Evolutionary conservation across 2,113 vertebrate species (phyloP).

Genomic region (Heliornis fulica): DNA sequence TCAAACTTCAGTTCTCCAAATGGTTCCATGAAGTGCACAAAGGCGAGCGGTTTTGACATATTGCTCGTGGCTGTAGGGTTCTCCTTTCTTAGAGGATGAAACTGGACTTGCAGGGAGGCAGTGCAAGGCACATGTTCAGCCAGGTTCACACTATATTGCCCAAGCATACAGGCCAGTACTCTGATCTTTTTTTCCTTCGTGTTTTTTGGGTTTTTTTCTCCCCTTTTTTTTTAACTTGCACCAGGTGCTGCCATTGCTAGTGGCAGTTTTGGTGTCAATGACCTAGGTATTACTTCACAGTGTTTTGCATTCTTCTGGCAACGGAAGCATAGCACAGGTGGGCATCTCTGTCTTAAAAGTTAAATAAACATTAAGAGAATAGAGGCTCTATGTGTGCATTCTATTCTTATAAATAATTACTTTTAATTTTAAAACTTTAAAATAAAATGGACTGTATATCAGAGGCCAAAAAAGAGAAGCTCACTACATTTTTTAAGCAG

Average conservation of each 20-base stretch:
- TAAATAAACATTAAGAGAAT: background rate
- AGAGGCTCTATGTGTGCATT: background rate
- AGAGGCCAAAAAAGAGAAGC: background rate
- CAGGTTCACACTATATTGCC: background rate
- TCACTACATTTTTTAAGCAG: background rate
- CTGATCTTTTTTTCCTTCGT: background rate
- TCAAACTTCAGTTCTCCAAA: background rate
- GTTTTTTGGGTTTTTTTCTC: too few relatives aligned
- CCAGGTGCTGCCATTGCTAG: background rate
- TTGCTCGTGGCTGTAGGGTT: background rate
- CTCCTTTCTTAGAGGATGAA: background rate
- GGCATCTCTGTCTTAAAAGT: background rate
- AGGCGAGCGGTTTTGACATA: background rate
- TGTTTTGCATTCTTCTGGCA: background rate
- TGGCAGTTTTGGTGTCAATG: background rate
- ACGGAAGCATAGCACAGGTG: background rate
- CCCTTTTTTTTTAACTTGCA: rapidly evolving
- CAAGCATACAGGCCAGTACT: background rate
- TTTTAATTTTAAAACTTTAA: background rate
- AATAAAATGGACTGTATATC: background rate
- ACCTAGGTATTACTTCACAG: background rate
- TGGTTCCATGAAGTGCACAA: background rate
- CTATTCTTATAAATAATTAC: background rate
- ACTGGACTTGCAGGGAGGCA: background rate
- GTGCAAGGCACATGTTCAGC: background rate